Base-by-base conservation (phyloP, 2,113 vertebrate species). In the Ovibos moschatus region DNA sequence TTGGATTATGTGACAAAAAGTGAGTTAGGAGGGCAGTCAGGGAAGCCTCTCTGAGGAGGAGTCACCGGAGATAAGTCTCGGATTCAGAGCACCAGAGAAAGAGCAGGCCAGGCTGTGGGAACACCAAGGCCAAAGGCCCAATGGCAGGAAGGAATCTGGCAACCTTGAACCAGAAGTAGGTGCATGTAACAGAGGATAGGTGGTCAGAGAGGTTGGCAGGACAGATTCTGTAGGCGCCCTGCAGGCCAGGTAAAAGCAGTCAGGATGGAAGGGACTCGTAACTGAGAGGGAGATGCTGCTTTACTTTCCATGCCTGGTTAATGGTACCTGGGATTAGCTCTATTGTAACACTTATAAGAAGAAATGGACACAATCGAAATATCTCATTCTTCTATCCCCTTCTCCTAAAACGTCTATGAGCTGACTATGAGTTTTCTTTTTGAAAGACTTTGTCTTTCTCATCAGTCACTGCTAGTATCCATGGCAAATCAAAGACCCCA, bases 261-360 rank as follows among this genome's bases (percentile, higher is more conserved):
- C 8, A 50, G 50, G 28, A n/a, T 45, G 28, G 25, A 19, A 51
- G 1, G 6, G 36, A 33, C n/a, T 45, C 3, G 0, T 27, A 30
- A 51, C 53, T 25, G n/a, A 27, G 43, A 76, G 6, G 67, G 10
- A 10, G 15, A 21, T 21, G 11, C 28, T 30, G 17, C 12, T 6
- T 91, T 60, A 17, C 1, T n/a, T 64, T 60, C 83, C 28, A 7
- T 2, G 2, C 71, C 30, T 9, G 17, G 87, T 36, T 28, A 62
- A 50, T 0, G 1, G n/a, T 2, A 51, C n/a, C n/a, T 8, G 27
- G 21, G 19, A 76, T n/a, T 13, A 67, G 53, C 60, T 94, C 47
- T 33, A 33, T 17, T 40, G 19, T 45, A 82, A 47, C 51, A n/a
- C 6, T 53, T 40, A 71, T 8, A 17, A 64, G n/a, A 40, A 71